Evolutionary conservation across 2,113 vertebrate genomes (phyloP), one percentile per base, ranked within the genome.

Genomic region (Mus musculus): DNA sequence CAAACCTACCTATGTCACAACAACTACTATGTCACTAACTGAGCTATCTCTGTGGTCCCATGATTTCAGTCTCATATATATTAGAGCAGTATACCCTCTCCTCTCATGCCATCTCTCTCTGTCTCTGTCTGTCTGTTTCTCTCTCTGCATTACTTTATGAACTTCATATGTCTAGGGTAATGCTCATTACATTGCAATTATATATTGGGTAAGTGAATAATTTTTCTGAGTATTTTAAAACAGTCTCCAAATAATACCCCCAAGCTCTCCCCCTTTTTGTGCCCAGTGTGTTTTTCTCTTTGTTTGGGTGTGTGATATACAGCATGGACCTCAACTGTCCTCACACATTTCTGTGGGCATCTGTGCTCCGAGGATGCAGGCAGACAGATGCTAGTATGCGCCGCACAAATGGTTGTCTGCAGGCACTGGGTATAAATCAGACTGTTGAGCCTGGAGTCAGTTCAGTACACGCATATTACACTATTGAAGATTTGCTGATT

Each of bases 401-500:
- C 59, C 88, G 0, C 56, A 36, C 97, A 93, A 95, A 94, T 17
- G 86, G n/a, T 1, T 7, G 36, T 91, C 95, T 93, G 30, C 0
- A 59, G n/a, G 11, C 1, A 56, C 30, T 20, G 81, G 49, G 30
- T 72, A 54, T 91, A 81, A 96, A 87, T 92, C 97, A n/a, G n/a
- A 72, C 33, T 72, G 91, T 2, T 96, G 81, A 14, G 93, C 93
- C 97, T 72, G 94, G 94, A 98, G 71, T 85, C 1, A 39, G 33
- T 80, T 10, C 94, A 5, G 42, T 59, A 33, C 59, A 69, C 81
- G 87, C 42, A 56, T 24, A 56, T 90, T 92, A 84, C 94, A 59
- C 72, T 88, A 69, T 49, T 82, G 78, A 95, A 78, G 89, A 95
- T 82, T 77, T 42, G 30, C 92, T 3, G 1, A 90, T 95, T 93